Percentiles rank a stretch among this genome's conserved stretches.
phyloP scores from a whole-genome alignment of 2,888 invertebrate species.

The Perizoma flavofasciatum region DNA sequence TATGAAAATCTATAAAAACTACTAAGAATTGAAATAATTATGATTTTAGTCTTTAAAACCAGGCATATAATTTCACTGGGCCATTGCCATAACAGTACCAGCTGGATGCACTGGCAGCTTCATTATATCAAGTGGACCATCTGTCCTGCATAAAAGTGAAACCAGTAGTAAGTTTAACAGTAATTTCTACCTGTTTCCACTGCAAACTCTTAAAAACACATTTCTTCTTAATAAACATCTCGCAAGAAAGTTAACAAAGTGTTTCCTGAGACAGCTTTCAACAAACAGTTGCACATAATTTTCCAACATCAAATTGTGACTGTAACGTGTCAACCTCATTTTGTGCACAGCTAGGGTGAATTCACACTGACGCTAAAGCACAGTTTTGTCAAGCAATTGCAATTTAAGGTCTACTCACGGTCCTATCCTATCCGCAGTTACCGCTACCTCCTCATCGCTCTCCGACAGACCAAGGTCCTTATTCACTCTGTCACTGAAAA shows the following conservation, averaged over 20 bases:
- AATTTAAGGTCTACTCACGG: constrained; percentile 61
- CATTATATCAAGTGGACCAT: constrained; percentile 16
- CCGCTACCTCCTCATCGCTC: constrained; percentile 88
- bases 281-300: not conserved
- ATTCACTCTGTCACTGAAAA: constrained; percentile 70
- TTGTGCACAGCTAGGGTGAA: too few relatives aligned
- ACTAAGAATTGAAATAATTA: constrained; percentile 3
- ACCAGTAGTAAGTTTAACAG: constrained; percentile 9
- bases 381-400: not conserved
- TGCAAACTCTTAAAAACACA: not conserved
- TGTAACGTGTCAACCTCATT: too few relatives aligned
- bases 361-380: not conserved
- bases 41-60: not conserved
- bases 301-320: not conserved
- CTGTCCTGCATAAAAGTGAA: constrained; percentile 22
- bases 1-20: too few relatives aligned
- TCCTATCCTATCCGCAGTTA: constrained; percentile 66
- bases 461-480: constrained; percentile 91
- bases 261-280: not conserved
- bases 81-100: constrained; percentile 3
- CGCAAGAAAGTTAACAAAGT: not conserved
- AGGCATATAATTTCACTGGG: constrained; percentile 1
- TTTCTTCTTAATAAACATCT: not conserved
- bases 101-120: constrained; percentile 1
- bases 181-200: constrained; percentile 7